Evolutionary conservation across 2,113 vertebrate genomes (phyloP).

Genomic region (Nyctibius bracteatus): DNA sequence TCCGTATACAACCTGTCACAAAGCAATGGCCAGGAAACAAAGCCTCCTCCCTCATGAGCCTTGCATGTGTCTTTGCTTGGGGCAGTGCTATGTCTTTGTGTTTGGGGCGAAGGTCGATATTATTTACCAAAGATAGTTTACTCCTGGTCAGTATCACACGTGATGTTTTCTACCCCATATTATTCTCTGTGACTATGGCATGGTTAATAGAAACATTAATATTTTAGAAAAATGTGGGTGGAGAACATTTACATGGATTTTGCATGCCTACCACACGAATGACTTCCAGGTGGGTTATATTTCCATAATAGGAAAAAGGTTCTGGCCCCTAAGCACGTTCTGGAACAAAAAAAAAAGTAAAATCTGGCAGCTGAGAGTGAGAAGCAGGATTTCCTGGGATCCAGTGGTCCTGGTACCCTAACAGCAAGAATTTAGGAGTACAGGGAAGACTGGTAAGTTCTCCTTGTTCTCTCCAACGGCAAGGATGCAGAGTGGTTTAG

Average conservation of each 20-base stretch:
- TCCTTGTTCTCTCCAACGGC: background rate
- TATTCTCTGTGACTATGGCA: background rate
- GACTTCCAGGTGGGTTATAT: background rate
- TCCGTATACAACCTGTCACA: accelerated
- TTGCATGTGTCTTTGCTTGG: background rate
- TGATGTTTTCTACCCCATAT: background rate
- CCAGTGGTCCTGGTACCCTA: background rate
- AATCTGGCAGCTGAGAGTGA: background rate
- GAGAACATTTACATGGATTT: background rate
- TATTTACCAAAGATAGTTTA: background rate
- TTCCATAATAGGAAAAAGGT: background rate
- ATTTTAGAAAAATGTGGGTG: background rate
- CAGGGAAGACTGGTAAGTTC: background rate
- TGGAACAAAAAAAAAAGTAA: background rate
- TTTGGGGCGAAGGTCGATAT: background rate
- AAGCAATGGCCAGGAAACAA: background rate
- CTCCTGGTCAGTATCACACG: background rate
- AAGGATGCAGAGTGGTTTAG: background rate
- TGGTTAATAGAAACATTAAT: background rate
- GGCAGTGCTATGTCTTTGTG: background rate
- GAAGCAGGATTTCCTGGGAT: background rate
- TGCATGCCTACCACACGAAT: background rate
- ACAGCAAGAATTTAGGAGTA: background rate
- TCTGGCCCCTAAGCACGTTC: background rate
- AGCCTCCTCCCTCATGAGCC: background rate